phyloP scores from a whole-genome alignment of 2,888 invertebrate species.

The Rosalia funebris region DNA sequence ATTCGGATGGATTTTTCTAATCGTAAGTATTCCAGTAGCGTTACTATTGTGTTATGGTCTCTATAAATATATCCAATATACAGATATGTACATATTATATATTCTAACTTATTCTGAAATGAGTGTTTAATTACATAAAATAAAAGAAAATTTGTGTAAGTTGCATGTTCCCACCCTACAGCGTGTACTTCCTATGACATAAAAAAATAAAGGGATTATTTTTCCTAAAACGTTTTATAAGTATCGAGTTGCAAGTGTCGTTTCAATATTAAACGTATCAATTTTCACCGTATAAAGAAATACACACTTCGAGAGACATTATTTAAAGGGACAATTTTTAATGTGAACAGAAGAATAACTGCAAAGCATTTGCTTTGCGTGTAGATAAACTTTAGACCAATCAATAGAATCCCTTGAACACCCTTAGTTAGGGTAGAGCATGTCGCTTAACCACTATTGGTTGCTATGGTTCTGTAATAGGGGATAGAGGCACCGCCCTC shows the following conservation, averaged over 20 bases:
- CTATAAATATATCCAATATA: too few relatives aligned
- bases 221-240: conserved; percentile 40
- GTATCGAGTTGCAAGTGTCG: conserved; percentile 38
- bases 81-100: too few relatives aligned
- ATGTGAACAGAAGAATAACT: too few relatives aligned
- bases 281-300: conserved; percentile 27
- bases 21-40: too few relatives aligned
- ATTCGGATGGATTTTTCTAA: too few relatives aligned
- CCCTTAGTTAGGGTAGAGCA: not conserved
- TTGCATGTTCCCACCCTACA: conserved; percentile 48
- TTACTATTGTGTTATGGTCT: too few relatives aligned
- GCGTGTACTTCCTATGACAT: conserved; percentile 46
- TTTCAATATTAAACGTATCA: conserved; percentile 34
- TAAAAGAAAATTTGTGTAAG: conserved; percentile 37
- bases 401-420: not conserved
- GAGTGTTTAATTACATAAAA: conserved; percentile 16
- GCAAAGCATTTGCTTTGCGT: too few relatives aligned
- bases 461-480: conserved; percentile 16
- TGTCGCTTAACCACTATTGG: conserved; percentile 1
- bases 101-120: too few relatives aligned
- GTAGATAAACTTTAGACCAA: too few relatives aligned
- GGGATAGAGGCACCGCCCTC: conserved; percentile 15
- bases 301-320: conserved; percentile 9
- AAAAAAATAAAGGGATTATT: conserved; percentile 37
- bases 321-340: too few relatives aligned